Evolutionary conservation across 2,797 vertebrate species (phyloP).

Genomic region (Capromys pilorides): DNA sequence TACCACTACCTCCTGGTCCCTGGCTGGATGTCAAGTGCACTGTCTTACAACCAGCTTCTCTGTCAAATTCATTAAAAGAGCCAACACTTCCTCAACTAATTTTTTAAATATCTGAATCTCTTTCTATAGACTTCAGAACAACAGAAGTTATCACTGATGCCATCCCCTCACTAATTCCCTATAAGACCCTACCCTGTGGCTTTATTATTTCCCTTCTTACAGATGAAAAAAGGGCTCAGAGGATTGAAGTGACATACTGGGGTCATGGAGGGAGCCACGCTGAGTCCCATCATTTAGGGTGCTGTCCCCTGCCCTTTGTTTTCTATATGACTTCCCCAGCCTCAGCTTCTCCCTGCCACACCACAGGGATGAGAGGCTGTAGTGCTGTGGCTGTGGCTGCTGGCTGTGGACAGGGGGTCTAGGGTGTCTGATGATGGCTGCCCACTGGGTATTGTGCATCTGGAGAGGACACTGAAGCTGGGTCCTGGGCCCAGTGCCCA

Average conservation of each 20-base stretch:
- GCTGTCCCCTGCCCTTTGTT: not conserved
- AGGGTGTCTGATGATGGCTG: no score
- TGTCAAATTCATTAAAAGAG: not conserved
- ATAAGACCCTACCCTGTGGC: rapidly evolving
- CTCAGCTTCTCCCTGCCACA: not conserved
- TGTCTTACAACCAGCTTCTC: not conserved
- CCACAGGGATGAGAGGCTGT: not conserved
- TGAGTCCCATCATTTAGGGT: not conserved
- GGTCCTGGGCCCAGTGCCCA: not conserved
- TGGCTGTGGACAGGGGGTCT: no score
- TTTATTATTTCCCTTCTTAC: not conserved
- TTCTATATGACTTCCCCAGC: not conserved
- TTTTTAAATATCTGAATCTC: not conserved
- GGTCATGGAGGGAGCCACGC: not conserved
- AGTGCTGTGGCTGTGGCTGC: not conserved
- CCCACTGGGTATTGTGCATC: no score
- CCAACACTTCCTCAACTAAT: not conserved
- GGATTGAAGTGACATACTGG: not conserved
- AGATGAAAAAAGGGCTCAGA: not conserved
- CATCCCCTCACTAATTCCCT: not conserved
- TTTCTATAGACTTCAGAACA: not conserved
- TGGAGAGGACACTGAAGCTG: not conserved
- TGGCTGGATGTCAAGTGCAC: not conserved
- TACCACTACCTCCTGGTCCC: not conserved
- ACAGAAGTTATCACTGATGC: not conserved